A percentile compares a stretch with the other conserved stretches of the same genome.
Evolutionary conservation across 1,140 invertebrate species (phyloP).

Genomic region (Spodoptera frugiperda): DNA sequence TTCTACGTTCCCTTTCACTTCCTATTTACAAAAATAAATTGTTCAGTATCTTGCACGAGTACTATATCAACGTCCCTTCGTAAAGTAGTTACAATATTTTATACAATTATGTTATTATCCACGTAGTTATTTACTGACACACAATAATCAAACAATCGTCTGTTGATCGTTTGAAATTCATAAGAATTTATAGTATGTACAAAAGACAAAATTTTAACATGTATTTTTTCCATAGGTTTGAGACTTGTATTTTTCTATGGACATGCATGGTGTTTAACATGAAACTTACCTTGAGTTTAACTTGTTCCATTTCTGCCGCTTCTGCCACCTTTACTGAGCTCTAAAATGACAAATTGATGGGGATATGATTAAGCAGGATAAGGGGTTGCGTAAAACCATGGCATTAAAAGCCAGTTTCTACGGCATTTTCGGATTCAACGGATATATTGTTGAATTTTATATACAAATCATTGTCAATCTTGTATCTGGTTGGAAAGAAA

Average conservation of each 20-base stretch:
- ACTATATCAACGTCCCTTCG: constrained; percentile 9
- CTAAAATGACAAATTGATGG: constrained; percentile 76
- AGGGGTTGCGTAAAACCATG: constrained; percentile 37
- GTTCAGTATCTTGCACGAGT: constrained; percentile 44
- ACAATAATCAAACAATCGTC: constrained; percentile 53
- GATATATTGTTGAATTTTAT: constrained; percentile 32
- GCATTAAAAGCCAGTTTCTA: background rate
- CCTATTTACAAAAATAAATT: constrained; percentile 76
- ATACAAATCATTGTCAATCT: background rate
- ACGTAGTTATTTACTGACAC: constrained; percentile 71
- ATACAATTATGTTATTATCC: constrained; percentile 54
- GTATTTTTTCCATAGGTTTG: constrained; percentile 39
- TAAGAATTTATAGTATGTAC: constrained; percentile 68
- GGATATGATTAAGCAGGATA: constrained; percentile 64
- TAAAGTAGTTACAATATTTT: constrained; percentile 26
- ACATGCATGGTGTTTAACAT: constrained; percentile 58
- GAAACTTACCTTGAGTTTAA: constrained; percentile 81
- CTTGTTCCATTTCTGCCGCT: constrained; percentile 69
- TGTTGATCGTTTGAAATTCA: constrained; percentile 49
- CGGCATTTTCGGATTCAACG: background rate
- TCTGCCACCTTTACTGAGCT: constrained; percentile 71
- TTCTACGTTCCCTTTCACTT: constrained; percentile 67
- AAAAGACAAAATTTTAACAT: constrained; percentile 58
- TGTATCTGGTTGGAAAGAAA: background rate
- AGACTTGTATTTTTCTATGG: constrained; percentile 34